Evolutionary conservation across 2,888 invertebrate genomes (phyloP), one percentile per base, ranked within the genome.

Genomic region (Stomorhina lunata): DNA sequence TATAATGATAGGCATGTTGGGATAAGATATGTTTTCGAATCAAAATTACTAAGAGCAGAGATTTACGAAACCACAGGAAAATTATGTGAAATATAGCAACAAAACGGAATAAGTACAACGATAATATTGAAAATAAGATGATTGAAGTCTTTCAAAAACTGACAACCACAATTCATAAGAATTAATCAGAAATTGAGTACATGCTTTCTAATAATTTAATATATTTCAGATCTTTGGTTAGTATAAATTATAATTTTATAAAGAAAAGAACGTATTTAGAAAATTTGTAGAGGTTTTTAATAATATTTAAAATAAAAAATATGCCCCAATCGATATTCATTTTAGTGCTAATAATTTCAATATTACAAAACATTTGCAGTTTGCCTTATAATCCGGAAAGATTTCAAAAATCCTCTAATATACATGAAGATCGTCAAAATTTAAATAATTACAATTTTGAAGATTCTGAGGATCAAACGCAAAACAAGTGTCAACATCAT

Each of bases 361-460:
- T 2, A 12, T 10, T 69, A 0, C 29, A 61, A 53, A n/a, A 15
- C 4, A 22, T 40, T 17, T 4, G 5, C n/a, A 20, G 40, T 15
- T 22, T 43, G 2, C 50, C 76, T 7, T 17, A 50, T 27, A 50
- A 50, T 22, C 2, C 4, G 0, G n/a, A 10, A 6, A 1, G 3
- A 3, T 17, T 45, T 4, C 2, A 10, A 0, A 25, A 20, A 5
- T 1, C 5, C 22, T 2, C 9, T 50, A 22, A 15, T 7, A 0
- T 10, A n/a, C 68, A 50, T 32, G 40, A 37, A 32, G 48, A 61
- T 43, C 57, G 76, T 3, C 37, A 29, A 17, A 65, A 55, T 32
- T 71, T 81, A n/a, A 76, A 81, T 27, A 66, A 71, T 22, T 66
- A 81, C 15, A 76, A 81, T 32, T 76, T 76, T 65, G 76, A 81